These are phyloP conservation scores for Chaetophractus vellerosus DNA, from an alignment of 2,797 vertebrate species.

Conservation along the genomic window DNA sequence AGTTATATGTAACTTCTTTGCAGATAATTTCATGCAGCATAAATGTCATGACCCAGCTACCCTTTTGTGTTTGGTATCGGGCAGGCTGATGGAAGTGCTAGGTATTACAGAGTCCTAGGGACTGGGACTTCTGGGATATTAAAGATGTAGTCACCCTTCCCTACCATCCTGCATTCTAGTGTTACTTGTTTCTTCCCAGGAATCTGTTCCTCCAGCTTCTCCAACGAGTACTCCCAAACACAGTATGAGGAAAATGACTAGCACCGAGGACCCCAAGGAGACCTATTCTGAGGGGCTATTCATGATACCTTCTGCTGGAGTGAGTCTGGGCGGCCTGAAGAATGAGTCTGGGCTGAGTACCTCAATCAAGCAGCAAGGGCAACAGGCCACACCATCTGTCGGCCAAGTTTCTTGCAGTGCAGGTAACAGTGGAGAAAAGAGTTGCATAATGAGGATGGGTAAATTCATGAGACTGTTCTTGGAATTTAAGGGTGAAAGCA, in stretches of 20 bases:
- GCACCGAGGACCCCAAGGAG: conserved; percentile 78
- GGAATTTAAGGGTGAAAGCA: rapidly evolving
- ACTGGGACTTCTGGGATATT: background rate
- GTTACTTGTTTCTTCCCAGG: conserved; percentile 84
- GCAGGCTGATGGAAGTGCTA: background rate
- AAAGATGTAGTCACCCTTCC: background rate
- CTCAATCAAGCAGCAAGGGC: conserved; percentile 74
- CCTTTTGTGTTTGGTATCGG: background rate
- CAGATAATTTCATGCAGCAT: background rate
- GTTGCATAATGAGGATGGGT: rapidly evolving
- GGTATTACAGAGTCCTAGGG: background rate
- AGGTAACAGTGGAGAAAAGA: conserved; percentile 88
- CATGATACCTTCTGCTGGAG: conserved; percentile 82
- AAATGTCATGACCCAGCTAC: background rate
- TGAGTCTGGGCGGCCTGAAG: conserved; percentile 80
- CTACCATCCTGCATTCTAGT: background rate
- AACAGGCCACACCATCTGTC: conserved; percentile 65
- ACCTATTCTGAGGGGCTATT: conserved; percentile 83
- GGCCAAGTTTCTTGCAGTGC: conserved; percentile 81
- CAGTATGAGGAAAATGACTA: conserved; percentile 79
- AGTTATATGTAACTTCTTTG: conserved; percentile 16
- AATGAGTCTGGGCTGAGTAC: conserved; percentile 70
- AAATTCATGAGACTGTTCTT: no score
- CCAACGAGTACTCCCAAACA: conserved; percentile 88
- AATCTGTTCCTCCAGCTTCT: conserved; percentile 88